phyloP scores from a whole-genome alignment of 2,797 vertebrate genomes.

The Acanthiza pusilla region DNA sequence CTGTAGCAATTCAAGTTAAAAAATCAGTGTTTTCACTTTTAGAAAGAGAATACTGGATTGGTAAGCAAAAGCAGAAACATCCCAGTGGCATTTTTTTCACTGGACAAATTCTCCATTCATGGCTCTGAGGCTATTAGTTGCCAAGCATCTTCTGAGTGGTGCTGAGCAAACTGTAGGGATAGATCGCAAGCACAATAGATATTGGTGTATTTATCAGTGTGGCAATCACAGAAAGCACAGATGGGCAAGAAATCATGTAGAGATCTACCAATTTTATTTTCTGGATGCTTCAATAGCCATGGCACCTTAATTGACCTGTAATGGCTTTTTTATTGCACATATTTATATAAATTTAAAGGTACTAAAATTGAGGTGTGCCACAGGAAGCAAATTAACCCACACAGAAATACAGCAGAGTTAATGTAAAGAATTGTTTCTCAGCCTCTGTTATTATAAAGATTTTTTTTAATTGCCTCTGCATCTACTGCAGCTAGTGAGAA shows the following conservation, averaged over 20 bases:
- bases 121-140: not conserved
- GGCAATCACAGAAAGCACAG: not conserved
- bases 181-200: not conserved
- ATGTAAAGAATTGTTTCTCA: conserved; percentile 18
- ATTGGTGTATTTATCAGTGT: not conserved
- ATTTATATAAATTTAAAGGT: conserved; percentile 32
- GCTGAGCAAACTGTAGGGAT: not conserved
- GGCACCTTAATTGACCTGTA: conserved; percentile 39
- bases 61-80: not conserved
- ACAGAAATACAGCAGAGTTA: not conserved
- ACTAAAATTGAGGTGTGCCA: not conserved
- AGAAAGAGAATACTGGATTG: not conserved
- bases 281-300: not conserved
- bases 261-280: not conserved
- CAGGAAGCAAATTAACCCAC: conserved; percentile 27
- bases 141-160: not conserved
- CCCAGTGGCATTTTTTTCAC: not conserved
- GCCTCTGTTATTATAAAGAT: not conserved
- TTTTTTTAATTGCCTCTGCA: not conserved
- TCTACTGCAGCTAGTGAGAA: conserved; percentile 4
- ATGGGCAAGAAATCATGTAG: not conserved
- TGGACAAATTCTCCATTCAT: not conserved
- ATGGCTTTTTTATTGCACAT: conserved; percentile 15
- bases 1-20: not conserved
- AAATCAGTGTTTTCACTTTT: not conserved